Evolutionary conservation across 2,888 invertebrate species (phyloP).

Genomic region (Chymomyza caudatula): DNA sequence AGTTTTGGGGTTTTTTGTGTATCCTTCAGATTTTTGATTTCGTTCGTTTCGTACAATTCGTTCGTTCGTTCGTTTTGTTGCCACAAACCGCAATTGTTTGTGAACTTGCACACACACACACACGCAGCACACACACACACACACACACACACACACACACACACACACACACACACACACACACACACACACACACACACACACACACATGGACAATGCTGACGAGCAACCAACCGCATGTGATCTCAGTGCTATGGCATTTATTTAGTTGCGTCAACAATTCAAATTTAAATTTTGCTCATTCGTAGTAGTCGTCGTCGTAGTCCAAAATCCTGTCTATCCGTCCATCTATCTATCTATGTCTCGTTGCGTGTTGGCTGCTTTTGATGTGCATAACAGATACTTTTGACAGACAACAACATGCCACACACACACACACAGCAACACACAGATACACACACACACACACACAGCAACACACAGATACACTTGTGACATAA

Average conservation of each 20-base stretch:
- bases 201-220: background rate
- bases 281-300: conserved; percentile 44
- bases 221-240: background rate
- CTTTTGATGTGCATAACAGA: conserved; percentile 11
- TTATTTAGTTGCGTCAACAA: conserved; percentile 50
- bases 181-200: conserved; percentile 4
- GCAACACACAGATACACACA: conserved; percentile 5
- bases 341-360: conserved; percentile 13
- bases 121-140: conserved; percentile 1
- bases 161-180: background rate
- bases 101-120: conserved; percentile 1
- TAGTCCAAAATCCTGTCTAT: conserved; percentile 6
- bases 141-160: background rate
- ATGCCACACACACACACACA: conserved; percentile 1
- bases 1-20: background rate
- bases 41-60: conserved; percentile 15
- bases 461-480: background rate
- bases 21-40: conserved; percentile 33
- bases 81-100: conserved; percentile 11
- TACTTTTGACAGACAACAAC: conserved; percentile 30
- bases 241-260: conserved; percentile 15
- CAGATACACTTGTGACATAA: conserved; percentile 24
- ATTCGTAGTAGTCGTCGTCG: background rate
- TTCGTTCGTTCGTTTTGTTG: conserved; percentile 1
- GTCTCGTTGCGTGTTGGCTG: conserved; percentile 11